Conservation (phyloP, 2,797 vertebrate genomes). For the Poecilia velifera region DNA sequence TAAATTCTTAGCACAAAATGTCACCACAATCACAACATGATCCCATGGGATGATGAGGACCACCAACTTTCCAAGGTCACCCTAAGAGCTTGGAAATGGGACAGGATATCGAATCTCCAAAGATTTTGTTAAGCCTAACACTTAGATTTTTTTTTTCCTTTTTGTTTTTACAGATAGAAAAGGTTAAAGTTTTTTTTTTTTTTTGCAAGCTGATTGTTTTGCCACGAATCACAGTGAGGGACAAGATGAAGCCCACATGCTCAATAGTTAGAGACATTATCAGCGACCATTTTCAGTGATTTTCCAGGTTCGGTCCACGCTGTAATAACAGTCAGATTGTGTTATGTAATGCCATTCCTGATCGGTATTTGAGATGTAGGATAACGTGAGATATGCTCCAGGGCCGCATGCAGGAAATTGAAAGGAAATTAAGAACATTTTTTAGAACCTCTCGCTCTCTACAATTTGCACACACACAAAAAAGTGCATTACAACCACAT, state of each 20-base stretch:
- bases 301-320: neutral
- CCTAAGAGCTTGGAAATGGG: slow-evolving; percentile 62
- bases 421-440: neutral
- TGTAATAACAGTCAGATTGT: neutral
- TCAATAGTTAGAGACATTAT: slow-evolving; percentile 30
- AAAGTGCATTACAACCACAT: neutral
- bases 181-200: slow-evolving; percentile 6
- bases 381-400: neutral
- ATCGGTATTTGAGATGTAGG: slow-evolving; percentile 5
- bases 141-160: slow-evolving; percentile 6
- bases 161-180: slow-evolving; percentile 41
- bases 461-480: neutral
- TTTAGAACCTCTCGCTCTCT: neutral
- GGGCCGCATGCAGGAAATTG: neutral
- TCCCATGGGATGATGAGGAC: slow-evolving; percentile 27
- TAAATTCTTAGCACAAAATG: slow-evolving; percentile 29
- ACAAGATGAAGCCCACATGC: slow-evolving; percentile 25
- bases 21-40: slow-evolving; percentile 26
- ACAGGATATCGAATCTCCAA: slow-evolving; percentile 73
- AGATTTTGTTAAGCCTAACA: slow-evolving; percentile 53
- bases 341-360: slow-evolving; percentile 14
- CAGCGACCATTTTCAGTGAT: slow-evolving; percentile 1
- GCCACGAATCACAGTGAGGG: slow-evolving; percentile 31
- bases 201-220: slow-evolving; percentile 21
- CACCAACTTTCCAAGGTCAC: slow-evolving; percentile 50